These are phyloP conservation scores for Troides helena DNA, from an alignment of 2,888 invertebrate species.

Conservation along the genomic window DNA sequence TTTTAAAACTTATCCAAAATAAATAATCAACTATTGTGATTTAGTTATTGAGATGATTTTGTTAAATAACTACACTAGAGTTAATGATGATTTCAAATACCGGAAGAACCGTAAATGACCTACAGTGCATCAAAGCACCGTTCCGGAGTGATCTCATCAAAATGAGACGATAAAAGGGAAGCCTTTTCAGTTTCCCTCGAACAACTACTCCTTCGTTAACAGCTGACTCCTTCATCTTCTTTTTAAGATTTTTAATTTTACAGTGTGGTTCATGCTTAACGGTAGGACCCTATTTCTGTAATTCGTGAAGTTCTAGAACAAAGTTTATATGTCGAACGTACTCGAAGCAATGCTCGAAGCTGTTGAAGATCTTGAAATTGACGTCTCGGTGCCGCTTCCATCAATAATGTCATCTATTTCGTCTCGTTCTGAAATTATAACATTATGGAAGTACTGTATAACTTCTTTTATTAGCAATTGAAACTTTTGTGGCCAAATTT, in stretches of 20 bases:
- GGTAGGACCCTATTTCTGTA: constrained; percentile 45
- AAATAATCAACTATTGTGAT: too few species aligned
- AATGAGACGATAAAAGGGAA: constrained; percentile 35
- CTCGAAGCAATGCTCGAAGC: constrained; percentile 25
- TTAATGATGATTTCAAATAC: constrained; percentile 35
- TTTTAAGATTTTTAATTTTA: constrained; percentile 44
- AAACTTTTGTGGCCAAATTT: not conserved
- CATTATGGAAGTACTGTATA: not conserved
- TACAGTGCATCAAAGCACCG: constrained; percentile 63
- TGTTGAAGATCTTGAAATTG: constrained; percentile 40
- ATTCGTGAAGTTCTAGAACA: constrained; percentile 53
- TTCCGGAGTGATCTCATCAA: constrained; percentile 45
- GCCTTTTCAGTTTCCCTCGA: constrained; percentile 43
- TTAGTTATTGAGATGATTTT: not conserved
- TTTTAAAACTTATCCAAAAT: too few species aligned
- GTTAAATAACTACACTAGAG: not conserved
- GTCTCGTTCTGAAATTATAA: constrained; percentile 19
- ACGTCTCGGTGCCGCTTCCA: constrained; percentile 41
- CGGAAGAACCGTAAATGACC: constrained; percentile 54
- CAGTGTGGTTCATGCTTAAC: constrained; percentile 30
- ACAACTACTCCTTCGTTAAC: constrained; percentile 36
- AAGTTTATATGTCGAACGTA: constrained; percentile 41
- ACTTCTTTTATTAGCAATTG: not conserved
- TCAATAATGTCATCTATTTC: constrained; percentile 29
- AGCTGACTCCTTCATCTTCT: constrained; percentile 40